These are phyloP conservation scores for Telenomus remus DNA, from an alignment of 1,140 invertebrate species.

Conservation along the genomic window DNA sequence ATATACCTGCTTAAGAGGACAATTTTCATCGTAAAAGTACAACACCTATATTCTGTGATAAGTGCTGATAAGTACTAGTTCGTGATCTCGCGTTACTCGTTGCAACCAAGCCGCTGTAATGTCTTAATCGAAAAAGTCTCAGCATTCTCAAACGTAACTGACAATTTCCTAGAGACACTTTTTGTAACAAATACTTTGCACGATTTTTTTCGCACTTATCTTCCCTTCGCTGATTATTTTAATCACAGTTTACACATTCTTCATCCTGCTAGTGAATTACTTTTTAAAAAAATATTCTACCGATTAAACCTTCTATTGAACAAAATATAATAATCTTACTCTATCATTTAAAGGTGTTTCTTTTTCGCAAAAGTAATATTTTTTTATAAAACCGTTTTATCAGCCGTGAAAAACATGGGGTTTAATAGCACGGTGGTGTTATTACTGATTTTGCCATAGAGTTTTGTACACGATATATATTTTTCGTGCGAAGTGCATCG, in stretches of 20 bases:
- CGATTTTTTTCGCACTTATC: not conserved
- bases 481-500: no score
- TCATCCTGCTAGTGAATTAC: no score
- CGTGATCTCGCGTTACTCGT: slow-evolving; percentile 14
- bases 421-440: slow-evolving; percentile 1
- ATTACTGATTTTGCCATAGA: slow-evolving; percentile 14
- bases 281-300: no score
- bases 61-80: slow-evolving; percentile 54
- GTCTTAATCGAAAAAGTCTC: slow-evolving; percentile 49
- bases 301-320: no score
- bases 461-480: no score
- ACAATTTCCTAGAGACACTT: slow-evolving; percentile 25
- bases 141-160: slow-evolving; percentile 15
- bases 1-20: slow-evolving; percentile 37
- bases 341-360: no score
- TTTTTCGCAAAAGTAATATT: no score
- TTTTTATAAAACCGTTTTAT: slow-evolving; percentile 1
- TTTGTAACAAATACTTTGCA: slow-evolving; percentile 8
- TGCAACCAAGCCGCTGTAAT: slow-evolving; percentile 34
- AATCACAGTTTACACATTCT: no score
- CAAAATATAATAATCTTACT: no score
- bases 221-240: not conserved
- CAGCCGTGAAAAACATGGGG: no score
- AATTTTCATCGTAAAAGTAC: slow-evolving; percentile 54
- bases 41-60: slow-evolving; percentile 51